A percentile compares a stretch with the other conserved stretches of the same genome.
Evolutionary conservation across 35 echinoderm and acorn worm species (phyloP).

Genomic region (Ophiothrix spiculata): DNA sequence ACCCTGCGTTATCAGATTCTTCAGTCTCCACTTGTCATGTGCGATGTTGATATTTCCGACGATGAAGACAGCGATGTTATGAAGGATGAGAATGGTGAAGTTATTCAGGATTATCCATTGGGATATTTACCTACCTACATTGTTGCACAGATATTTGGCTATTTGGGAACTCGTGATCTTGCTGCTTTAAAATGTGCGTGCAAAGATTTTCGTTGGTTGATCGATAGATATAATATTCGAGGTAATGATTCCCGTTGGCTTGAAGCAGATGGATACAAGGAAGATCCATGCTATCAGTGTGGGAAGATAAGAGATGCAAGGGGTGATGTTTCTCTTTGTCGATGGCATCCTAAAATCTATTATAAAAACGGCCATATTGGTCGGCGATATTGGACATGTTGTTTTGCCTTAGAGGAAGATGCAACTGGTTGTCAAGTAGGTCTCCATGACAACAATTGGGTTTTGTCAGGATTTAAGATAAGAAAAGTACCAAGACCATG

Average conservation of each 20-base stretch:
- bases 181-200: slow-evolving; percentile 81
- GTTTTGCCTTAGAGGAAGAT: slow-evolving; percentile 49
- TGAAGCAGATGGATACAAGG: slow-evolving; percentile 35
- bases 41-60: slow-evolving; percentile 41
- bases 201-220: slow-evolving; percentile 88
- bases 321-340: slow-evolving; percentile 89
- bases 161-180: slow-evolving; percentile 67
- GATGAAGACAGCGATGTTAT: slow-evolving; percentile 60
- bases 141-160: slow-evolving; percentile 63
- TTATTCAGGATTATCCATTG: slow-evolving; percentile 46
- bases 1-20: slow-evolving; percentile 40
- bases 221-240: slow-evolving; percentile 67
- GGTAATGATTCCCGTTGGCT: slow-evolving; percentile 72
- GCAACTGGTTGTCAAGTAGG: slow-evolving; percentile 61
- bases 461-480: slow-evolving; percentile 46
- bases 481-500: slow-evolving; percentile 62
- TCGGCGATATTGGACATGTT: slow-evolving; percentile 86
- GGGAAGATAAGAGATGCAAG: slow-evolving; percentile 88
- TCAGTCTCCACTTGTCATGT: slow-evolving; percentile 43
- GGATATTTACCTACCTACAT: slow-evolving; percentile 52
- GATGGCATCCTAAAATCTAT: slow-evolving; percentile 89
- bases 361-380: slow-evolving; percentile 81
- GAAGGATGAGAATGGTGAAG: slow-evolving; percentile 8
- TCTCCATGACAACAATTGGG: slow-evolving; percentile 96
- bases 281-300: slow-evolving; percentile 93